These are phyloP conservation scores for Danio kyathit DNA, from an alignment of 2,797 vertebrate genomes.

Conservation along the genomic window DNA sequence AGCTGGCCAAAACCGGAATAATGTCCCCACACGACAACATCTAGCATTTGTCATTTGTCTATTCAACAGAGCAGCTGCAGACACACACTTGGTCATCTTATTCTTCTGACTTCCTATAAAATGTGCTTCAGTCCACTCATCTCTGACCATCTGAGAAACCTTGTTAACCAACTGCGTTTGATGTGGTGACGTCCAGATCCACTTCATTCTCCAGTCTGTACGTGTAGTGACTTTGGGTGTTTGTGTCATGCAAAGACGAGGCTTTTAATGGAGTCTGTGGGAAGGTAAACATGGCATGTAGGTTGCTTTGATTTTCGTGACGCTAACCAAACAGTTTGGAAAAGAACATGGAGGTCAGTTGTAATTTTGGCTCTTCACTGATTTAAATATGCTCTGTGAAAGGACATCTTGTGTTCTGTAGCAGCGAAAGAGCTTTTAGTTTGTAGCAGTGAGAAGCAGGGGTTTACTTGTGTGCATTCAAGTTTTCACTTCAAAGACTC, in stretches of 20 bases:
- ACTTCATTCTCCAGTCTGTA: slow-evolving; percentile 28
- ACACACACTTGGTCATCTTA: slow-evolving; percentile 6
- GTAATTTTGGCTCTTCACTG: not conserved
- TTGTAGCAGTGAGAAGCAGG: not conserved
- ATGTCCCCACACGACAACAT: slow-evolving; percentile 2
- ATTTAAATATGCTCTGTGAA: not conserved
- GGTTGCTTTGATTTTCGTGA: slow-evolving; percentile 32
- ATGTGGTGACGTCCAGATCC: slow-evolving; percentile 37
- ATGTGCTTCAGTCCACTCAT: slow-evolving; percentile 26
- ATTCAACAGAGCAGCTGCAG: slow-evolving; percentile 11
- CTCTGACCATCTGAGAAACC: slow-evolving; percentile 40
- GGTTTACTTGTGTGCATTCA: not conserved
- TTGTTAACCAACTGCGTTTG: slow-evolving; percentile 41
- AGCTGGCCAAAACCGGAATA: slow-evolving; percentile 1
- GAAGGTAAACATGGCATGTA: slow-evolving; percentile 36
- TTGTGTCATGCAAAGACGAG: slow-evolving; percentile 38
- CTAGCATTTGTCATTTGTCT: slow-evolving; percentile 19
- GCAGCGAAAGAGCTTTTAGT: not conserved
- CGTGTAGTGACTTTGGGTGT: slow-evolving; percentile 25
- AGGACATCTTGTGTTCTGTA: not conserved
- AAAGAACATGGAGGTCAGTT: slow-evolving; percentile 16
- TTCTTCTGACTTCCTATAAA: slow-evolving; percentile 38
- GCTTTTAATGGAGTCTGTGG: slow-evolving; percentile 39
- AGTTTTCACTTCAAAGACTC: not conserved
- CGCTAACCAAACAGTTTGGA: slow-evolving; percentile 30